Evolutionary conservation across 2,888 invertebrate species (phyloP), one percentile per base, ranked within the genome.

Genomic region (Eumerus sabulonum): DNA sequence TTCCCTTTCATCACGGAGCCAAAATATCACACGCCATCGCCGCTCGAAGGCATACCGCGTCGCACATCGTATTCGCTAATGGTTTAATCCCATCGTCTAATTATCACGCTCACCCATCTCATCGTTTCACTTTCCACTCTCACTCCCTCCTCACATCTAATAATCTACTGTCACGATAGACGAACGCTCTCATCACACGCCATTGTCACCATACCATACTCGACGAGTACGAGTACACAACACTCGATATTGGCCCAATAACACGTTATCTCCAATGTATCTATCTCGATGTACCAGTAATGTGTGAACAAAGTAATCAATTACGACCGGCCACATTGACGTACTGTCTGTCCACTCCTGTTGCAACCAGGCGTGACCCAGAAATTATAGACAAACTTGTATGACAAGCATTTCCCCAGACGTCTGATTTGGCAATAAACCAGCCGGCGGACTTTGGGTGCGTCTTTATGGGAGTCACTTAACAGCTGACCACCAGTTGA

Each of bases 401-500:
- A n/a, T n/a, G n/a, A n/a, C n/a, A n/a, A n/a, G n/a, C n/a, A n/a
- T n/a, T n/a, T n/a, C n/a, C n/a, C n/a, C n/a, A n/a, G n/a, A n/a
- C 60, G n/a, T 51, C 56, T 47, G 45, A 67, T 77, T 72, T 57
- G 50, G 42, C 51, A 47, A 57, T 57, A 72, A 72, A 66, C 16
- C 9, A 19, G 17, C 57, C 13, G n/a, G n/a, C n/a, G n/a, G n/a
- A n/a, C n/a, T n/a, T 42, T 59, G 42, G 35, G 51, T 13, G 57
- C 44, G 42, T n/a, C 35, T 76, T 72, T 51, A 77, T 71, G 67
- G 53, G 12, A 60, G 45, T 11, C 9, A 63, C 56, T 62, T 47
- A 77, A 77, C 57, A 50, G 47, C 13, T 53, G 63, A 68, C 72
- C 77, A 73, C 77, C 73, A 68, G 77, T 77, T 77, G 72, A 72